phyloP scores from a whole-genome alignment of 2,888 invertebrate genomes.

The Stegana nigrithorax region DNA sequence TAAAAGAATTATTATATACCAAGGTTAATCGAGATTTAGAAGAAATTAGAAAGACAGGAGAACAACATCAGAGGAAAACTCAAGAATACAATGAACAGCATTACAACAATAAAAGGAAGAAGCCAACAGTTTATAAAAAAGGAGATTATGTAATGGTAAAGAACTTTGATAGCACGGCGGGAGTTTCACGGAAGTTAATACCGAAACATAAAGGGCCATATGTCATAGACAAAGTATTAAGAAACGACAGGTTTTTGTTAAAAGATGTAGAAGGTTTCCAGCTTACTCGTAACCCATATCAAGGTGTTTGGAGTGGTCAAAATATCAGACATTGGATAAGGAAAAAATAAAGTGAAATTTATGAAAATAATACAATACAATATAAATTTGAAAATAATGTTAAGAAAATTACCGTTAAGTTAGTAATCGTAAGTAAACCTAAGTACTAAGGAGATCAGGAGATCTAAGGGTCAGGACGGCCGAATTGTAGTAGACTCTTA shows the following conservation, averaged over 20 bases:
- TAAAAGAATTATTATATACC: not conserved
- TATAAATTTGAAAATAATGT: not conserved
- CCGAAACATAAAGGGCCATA: slow-evolving; percentile 23
- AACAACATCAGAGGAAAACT: slow-evolving; percentile 16
- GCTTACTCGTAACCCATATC: not conserved
- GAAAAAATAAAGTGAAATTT: not conserved
- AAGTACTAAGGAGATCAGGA: too few species aligned
- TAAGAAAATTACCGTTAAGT: too few species aligned
- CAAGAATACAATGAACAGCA: slow-evolving; percentile 7
- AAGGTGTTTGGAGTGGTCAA: not conserved
- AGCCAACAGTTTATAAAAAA: slow-evolving; percentile 12
- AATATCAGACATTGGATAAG: not conserved
- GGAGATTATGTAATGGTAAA: slow-evolving; percentile 11
- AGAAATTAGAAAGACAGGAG: slow-evolving; percentile 13
- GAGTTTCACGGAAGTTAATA: slow-evolving; percentile 15
- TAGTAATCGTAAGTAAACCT: too few species aligned
- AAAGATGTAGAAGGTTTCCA: slow-evolving; percentile 17
- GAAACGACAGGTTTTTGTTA: slow-evolving; percentile 13
- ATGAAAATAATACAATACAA: not conserved
- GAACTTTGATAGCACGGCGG: slow-evolving; percentile 14
- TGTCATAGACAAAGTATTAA: not conserved
- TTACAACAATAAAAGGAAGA: not conserved
- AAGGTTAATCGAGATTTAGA: slow-evolving; percentile 1
- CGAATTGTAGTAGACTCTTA: too few species aligned
- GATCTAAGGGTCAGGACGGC: too few species aligned